A percentile compares a stretch with the other conserved stretches of the same genome.
These are phyloP conservation scores for Amiota mariae DNA, from an alignment of 2,888 invertebrate species.

Conservation along the genomic window DNA sequence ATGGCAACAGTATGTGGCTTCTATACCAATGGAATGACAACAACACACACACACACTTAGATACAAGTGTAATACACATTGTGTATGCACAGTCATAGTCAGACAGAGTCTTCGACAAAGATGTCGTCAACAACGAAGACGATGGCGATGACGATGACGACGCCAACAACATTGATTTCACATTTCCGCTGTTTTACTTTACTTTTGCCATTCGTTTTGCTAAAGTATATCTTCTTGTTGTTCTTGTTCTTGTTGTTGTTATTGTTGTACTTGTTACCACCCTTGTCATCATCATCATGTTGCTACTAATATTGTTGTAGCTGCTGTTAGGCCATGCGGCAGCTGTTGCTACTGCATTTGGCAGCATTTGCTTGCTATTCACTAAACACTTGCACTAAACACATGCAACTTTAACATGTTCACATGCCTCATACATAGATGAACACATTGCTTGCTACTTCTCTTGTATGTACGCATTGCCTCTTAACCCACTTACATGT, in stretches of 20 bases:
- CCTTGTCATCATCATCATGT: too few species aligned
- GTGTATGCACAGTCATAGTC: background rate
- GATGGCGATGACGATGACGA: slow-evolving; percentile 25
- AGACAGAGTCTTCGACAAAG: slow-evolving; percentile 37
- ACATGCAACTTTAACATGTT: slow-evolving; percentile 31
- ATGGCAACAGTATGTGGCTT: slow-evolving; percentile 13
- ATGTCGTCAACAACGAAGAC: slow-evolving; percentile 22
- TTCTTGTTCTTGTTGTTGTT: slow-evolving; percentile 41
- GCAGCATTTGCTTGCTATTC: background rate
- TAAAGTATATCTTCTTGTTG: slow-evolving; percentile 48
- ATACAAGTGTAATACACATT: too few species aligned
- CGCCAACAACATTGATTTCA: slow-evolving; percentile 60
- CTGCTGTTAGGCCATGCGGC: slow-evolving; percentile 22
- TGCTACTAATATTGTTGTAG: background rate
- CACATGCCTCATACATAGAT: slow-evolving; percentile 21
- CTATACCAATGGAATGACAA: too few species aligned
- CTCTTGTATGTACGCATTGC: background rate
- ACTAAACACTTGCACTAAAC: slow-evolving; percentile 16
- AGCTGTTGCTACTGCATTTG: slow-evolving; percentile 28
- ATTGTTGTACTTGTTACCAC: slow-evolving; percentile 13
- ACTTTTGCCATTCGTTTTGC: slow-evolving; percentile 14
- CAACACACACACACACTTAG: too few species aligned
- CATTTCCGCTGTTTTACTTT: slow-evolving; percentile 62
- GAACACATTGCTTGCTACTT: slow-evolving; percentile 14
- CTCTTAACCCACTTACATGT: background rate